These are phyloP conservation scores for Beris morrisii DNA, from an alignment of 2,888 invertebrate species.

Conservation along the genomic window DNA sequence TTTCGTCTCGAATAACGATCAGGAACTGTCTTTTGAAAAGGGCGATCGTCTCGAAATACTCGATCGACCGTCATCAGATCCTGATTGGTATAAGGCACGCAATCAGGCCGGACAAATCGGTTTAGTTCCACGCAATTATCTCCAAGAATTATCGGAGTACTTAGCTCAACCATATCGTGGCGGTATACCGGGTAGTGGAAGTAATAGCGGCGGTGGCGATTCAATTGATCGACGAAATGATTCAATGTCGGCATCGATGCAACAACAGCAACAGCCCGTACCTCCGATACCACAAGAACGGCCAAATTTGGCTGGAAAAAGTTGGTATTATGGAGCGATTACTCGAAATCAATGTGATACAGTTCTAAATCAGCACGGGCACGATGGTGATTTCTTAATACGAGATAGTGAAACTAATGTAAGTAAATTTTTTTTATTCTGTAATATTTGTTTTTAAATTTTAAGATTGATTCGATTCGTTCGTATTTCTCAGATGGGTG, in stretches of 20 bases:
- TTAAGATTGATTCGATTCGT: background rate
- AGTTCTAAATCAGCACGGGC: constrained; percentile 90
- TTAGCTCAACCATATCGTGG: constrained; percentile 78
- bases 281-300: constrained; percentile 60
- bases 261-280: constrained; percentile 49
- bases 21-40: constrained; percentile 95
- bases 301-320: constrained; percentile 75
- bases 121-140: constrained; percentile 92
- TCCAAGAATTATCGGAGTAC: constrained; percentile 89
- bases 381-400: constrained; percentile 98
- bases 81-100: constrained; percentile 96
- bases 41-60: constrained; percentile 95
- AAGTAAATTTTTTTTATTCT: constrained; percentile 55
- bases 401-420: constrained; percentile 99
- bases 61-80: constrained; percentile 94
- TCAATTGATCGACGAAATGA: constrained; percentile 59
- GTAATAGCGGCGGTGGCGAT: constrained; percentile 53
- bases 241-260: constrained; percentile 45
- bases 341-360: constrained; percentile 95
- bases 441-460: background rate
- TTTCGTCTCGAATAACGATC: constrained; percentile 90
- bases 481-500: constrained; percentile 76
- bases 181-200: constrained; percentile 55
- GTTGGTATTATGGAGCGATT: constrained; percentile 98
- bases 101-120: constrained; percentile 92